Percentiles rank a stretch among this genome's conserved stretches.
phyloP scores from a whole-genome alignment of 2,113 vertebrate genomes.

The Brachypteracias leptosomus region DNA sequence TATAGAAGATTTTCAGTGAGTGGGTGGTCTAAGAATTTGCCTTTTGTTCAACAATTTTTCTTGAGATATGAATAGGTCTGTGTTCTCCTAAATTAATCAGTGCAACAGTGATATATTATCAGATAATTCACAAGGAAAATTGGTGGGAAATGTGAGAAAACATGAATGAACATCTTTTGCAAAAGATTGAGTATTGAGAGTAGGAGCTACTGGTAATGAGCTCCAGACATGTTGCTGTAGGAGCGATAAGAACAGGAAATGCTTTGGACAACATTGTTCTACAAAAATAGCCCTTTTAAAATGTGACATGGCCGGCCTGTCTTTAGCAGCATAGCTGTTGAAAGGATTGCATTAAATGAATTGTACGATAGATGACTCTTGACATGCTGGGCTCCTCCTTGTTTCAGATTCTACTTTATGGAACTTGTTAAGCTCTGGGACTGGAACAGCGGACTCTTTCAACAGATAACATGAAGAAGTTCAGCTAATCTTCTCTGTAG shows the following conservation, averaged over 20 bases:
- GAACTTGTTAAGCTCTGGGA: constrained; percentile 36
- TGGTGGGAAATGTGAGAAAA: not conserved
- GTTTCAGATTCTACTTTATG: constrained; percentile 37
- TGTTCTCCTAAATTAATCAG: constrained; percentile 39
- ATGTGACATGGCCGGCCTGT: constrained; percentile 2
- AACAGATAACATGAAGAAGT: not conserved
- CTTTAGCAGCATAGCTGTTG: constrained; percentile 31
- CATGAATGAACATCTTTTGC: constrained; percentile 40
- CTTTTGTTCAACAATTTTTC: constrained; percentile 32
- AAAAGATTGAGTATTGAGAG: constrained; percentile 20
- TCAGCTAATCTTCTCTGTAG: constrained; percentile 27
- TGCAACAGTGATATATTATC: not conserved
- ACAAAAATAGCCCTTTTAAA: constrained; percentile 46
- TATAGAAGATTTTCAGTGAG: not conserved
- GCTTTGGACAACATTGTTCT: constrained; percentile 51
- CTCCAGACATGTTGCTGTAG: constrained; percentile 28
- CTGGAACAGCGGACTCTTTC: constrained; percentile 44
- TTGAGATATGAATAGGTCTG: constrained; percentile 35
- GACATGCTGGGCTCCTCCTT: constrained; percentile 38
- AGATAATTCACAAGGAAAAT: not conserved
- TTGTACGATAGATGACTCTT: constrained; percentile 30
- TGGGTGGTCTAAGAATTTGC: constrained; percentile 62
- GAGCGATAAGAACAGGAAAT: constrained; percentile 53
- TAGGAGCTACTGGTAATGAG: constrained; percentile 29
- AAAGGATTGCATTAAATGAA: constrained; percentile 42